phyloP scores from a whole-genome alignment of 2,797 vertebrate genomes.

The Propithecus deckenii region DNA sequence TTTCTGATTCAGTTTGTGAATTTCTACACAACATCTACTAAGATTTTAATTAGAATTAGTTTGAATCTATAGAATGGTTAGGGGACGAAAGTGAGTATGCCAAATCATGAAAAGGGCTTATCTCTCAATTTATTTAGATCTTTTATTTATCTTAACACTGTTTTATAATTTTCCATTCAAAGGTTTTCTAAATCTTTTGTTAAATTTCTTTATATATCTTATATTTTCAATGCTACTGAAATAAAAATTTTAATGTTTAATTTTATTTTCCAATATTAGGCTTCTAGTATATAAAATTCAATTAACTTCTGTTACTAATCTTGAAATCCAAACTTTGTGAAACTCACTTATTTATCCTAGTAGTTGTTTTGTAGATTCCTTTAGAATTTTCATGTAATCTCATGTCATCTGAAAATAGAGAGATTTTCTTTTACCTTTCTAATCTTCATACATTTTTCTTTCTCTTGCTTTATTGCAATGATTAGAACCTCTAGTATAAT shows the following conservation, averaged over 20 bases:
- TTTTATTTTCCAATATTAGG: background rate
- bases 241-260: background rate
- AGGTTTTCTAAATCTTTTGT: background rate
- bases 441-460: background rate
- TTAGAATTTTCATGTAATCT: background rate
- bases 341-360: background rate
- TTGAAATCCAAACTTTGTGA: background rate
- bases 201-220: background rate
- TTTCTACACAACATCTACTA: background rate
- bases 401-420: background rate
- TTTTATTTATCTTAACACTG: too few relatives aligned
- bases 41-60: background rate
- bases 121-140: background rate
- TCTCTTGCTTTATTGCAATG: background rate
- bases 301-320: background rate
- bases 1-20: background rate
- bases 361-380: background rate
- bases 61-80: background rate
- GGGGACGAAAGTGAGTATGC: background rate
- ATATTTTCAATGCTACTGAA: background rate
- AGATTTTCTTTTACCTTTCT: background rate
- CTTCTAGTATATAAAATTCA: background rate
- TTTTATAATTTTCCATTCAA: background rate
- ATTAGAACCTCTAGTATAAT: background rate
- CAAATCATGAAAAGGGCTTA: background rate